A percentile compares a stretch with the other conserved stretches of the same genome.
phyloP scores from a whole-genome alignment of 2,888 invertebrate genomes.

The Octodonta nipae region DNA sequence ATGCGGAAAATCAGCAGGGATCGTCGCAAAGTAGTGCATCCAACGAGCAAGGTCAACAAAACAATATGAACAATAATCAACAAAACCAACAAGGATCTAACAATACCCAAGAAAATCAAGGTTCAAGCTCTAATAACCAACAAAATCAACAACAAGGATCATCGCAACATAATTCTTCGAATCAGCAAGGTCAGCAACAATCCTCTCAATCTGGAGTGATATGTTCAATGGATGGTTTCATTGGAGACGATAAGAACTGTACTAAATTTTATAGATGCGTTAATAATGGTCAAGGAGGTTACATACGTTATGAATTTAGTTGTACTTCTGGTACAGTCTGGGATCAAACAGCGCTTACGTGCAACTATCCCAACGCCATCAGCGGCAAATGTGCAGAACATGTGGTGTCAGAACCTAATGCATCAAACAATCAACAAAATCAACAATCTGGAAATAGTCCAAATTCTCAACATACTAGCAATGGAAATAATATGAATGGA shows the following conservation, averaged over 20 bases:
- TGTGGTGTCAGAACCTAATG: not conserved
- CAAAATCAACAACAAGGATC: not conserved
- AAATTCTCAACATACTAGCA: conserved; percentile 9
- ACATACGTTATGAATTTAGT: conserved; percentile 52
- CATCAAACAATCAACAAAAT: not conserved
- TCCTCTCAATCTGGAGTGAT: not conserved
- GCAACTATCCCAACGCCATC: conserved; percentile 56
- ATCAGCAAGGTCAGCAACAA: not conserved
- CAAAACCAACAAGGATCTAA: conserved; percentile 4
- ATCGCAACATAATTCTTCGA: not conserved
- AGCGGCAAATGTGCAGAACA: conserved; percentile 15
- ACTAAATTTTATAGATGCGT: conserved; percentile 67
- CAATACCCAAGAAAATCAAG: not conserved
- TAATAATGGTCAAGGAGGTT: conserved; percentile 43
- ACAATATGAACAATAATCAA: not conserved
- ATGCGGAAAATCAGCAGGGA: conserved; percentile 10
- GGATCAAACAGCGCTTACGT: conserved; percentile 52
- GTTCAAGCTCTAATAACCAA: not conserved
- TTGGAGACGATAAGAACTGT: conserved; percentile 53
- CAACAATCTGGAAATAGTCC: conserved; percentile 7
- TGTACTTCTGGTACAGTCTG: conserved; percentile 67
- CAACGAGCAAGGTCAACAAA: conserved; percentile 10
- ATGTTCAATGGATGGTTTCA: conserved; percentile 47
- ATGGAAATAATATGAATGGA: no score
- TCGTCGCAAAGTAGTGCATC: conserved; percentile 2